A percentile compares a stretch with the other conserved stretches of the same genome.
Evolutionary conservation across 2,113 vertebrate genomes (phyloP).

Genomic region (human): DNA sequence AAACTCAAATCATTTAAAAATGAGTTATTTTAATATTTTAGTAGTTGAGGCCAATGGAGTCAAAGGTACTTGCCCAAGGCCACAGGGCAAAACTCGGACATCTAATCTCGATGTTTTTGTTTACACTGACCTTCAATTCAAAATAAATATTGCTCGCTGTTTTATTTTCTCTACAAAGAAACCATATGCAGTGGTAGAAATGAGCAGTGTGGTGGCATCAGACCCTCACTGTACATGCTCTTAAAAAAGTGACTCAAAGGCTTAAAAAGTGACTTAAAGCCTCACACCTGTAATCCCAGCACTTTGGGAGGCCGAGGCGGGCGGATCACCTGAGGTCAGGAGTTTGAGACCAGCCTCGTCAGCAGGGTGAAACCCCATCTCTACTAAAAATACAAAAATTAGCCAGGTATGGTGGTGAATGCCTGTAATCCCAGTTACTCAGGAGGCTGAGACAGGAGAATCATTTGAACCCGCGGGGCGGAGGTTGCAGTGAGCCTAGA

Average conservation of each 20-base stretch:
- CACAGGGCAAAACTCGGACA: not conserved
- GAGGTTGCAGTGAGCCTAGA: no score
- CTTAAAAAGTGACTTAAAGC: no score
- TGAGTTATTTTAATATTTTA: conserved; percentile 17
- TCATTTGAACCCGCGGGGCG: no score
- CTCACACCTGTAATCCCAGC: no score
- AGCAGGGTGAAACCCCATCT: no score
- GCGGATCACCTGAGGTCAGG: no score
- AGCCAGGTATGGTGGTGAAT: no score
- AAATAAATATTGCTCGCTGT: not conserved
- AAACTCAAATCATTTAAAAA: conserved; percentile 11
- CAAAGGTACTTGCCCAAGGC: not conserved
- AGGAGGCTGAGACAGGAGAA: no score
- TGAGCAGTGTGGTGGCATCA: fast-evolving
- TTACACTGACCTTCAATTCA: not conserved
- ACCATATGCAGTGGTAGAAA: not conserved
- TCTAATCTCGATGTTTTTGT: not conserved
- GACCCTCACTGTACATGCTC: not conserved
- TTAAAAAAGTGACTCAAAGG: not conserved
- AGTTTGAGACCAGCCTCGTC: no score
- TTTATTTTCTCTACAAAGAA: not conserved
- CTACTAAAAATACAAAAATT: no score
- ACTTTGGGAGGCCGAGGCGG: no score
- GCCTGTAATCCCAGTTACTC: no score
- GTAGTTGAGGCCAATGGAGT: not conserved